Percentiles rank a stretch among this genome's conserved stretches.
Conservation (phyloP, 1,140 invertebrate species). For the Drosophila parabipectinata region DNA sequence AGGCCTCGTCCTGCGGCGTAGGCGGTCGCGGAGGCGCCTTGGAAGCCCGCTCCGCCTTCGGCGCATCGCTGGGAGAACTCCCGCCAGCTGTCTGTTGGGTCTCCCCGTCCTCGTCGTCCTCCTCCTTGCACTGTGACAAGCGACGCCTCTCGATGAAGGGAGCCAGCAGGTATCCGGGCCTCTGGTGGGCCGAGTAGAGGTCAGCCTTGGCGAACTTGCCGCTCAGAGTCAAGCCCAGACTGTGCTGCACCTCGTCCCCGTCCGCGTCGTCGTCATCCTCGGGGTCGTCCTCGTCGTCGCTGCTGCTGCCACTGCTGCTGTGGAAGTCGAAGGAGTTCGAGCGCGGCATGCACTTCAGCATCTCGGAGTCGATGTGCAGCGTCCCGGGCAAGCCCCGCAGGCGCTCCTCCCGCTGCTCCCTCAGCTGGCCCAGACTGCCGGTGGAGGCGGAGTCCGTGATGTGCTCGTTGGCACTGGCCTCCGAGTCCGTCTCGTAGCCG, state of each 20-base stretch:
- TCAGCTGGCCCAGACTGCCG: constrained; percentile 44
- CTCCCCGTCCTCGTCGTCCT: constrained; percentile 89
- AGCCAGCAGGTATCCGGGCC: constrained; percentile 84
- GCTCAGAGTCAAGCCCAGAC: constrained; percentile 51
- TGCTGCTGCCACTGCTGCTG: constrained; percentile 69
- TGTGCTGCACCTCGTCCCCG: constrained; percentile 25
- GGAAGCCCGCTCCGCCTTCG: constrained; percentile 52
- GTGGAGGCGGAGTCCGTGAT: constrained; percentile 51
- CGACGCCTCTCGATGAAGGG: constrained; percentile 88
- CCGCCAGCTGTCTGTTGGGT: constrained; percentile 31
- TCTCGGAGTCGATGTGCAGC: constrained; percentile 37
- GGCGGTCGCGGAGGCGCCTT: constrained; percentile 74
- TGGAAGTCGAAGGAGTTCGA: constrained; percentile 72
- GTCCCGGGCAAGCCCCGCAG: constrained; percentile 21
- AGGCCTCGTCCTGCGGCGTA: constrained; percentile 64
- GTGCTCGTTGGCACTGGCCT: constrained; percentile 64
- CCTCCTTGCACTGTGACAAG: constrained; percentile 91
- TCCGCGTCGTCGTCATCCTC: constrained; percentile 49
- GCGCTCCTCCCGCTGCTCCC: constrained; percentile 27
- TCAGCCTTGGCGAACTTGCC: constrained; percentile 58
- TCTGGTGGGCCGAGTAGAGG: constrained; percentile 54
- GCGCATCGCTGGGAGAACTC: neutral
- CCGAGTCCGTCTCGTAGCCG: constrained; percentile 79
- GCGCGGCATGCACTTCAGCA: constrained; percentile 56
- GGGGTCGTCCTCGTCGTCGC: constrained; percentile 63